Evolutionary conservation across 2,888 invertebrate genomes (phyloP), one percentile per base, ranked within the genome.

Genomic region (Rhaphigaster nebulosa): DNA sequence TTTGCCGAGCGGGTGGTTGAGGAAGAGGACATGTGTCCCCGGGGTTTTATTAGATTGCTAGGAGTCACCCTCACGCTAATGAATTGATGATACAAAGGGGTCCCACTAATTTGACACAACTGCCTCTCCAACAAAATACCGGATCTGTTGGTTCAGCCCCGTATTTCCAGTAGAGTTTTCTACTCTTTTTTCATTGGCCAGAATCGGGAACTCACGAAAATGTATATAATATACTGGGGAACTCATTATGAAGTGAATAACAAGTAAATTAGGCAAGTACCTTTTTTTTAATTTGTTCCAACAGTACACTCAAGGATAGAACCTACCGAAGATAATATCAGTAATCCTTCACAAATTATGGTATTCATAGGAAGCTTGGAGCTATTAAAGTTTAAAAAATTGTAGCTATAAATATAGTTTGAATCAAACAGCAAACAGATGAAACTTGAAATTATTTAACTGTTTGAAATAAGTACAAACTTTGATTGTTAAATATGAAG

Each of bases 51-150:
- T 87, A 87, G 87, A 87, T 87, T 87, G 56, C 45, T 38, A 84
- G 87, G 87, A 87, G 87, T 87, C 87, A 87, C 56, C 52, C 87
- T 52, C 54, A 0, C 87, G n/a, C 87, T 87, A 87, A 87, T 87
- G 87, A 87, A 87, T 87, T 87, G 87, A 87, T 87, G 87, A 87
- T 87, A 87, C 87, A 87, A 87, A 87, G 87, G 87, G 87, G 34
- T 84, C n/a, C 84, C 84, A 45, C 84, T 84, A 84, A 84, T 84
- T 84, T 84, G 84, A 84, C 84, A 84, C 84, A 84, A 84, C 84
- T 84, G 84, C 84, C 84, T 50, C 41, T 84, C 45, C 45, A n/a
- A 41, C 84, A 84, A 84, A 41, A 45, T 45, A 84, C 84, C n/a
- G 18, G 41, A 23, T 41, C 84, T 41, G 41, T 41, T 41, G 20